phyloP scores from a whole-genome alignment of 2,888 invertebrate species.

The Drosophila kuntzei region DNA sequence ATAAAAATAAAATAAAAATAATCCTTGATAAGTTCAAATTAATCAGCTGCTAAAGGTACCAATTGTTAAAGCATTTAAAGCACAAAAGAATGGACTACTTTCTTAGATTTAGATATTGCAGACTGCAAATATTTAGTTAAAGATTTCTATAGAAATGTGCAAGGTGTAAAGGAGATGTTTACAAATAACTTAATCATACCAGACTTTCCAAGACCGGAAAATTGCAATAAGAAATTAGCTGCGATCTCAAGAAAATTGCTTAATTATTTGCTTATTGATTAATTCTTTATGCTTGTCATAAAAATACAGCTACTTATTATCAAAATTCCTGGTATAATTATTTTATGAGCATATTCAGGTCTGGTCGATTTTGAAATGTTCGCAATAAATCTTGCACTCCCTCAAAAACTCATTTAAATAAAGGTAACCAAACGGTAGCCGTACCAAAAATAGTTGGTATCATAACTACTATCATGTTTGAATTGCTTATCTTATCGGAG shows the following conservation, averaged over 20 bases:
- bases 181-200: not conserved
- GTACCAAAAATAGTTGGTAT: constrained; percentile 35
- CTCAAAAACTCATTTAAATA: constrained; percentile 51
- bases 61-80: not conserved
- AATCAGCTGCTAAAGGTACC: not conserved
- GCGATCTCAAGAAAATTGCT: constrained; percentile 10
- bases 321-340: constrained; percentile 7
- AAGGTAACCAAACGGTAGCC: constrained; percentile 54
- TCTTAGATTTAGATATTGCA: not conserved
- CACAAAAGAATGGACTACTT: not conserved
- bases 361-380: not conserved
- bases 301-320: not conserved
- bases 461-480: constrained; percentile 16
- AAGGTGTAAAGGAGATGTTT: not conserved
- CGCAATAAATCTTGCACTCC: not conserved
- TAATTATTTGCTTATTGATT: constrained; percentile 28
- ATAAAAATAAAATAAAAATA: constrained; percentile 4
- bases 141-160: not conserved
- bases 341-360: constrained; percentile 10
- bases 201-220: not conserved
- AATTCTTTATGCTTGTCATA: not conserved
- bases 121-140: not conserved
- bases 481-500: constrained; percentile 61
- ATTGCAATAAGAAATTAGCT: constrained; percentile 24
- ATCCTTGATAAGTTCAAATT: not conserved